A percentile compares a stretch with the other conserved stretches of the same genome.
Conservation (phyloP, 2,888 invertebrate species). For the Chymomyza caudatula region DNA sequence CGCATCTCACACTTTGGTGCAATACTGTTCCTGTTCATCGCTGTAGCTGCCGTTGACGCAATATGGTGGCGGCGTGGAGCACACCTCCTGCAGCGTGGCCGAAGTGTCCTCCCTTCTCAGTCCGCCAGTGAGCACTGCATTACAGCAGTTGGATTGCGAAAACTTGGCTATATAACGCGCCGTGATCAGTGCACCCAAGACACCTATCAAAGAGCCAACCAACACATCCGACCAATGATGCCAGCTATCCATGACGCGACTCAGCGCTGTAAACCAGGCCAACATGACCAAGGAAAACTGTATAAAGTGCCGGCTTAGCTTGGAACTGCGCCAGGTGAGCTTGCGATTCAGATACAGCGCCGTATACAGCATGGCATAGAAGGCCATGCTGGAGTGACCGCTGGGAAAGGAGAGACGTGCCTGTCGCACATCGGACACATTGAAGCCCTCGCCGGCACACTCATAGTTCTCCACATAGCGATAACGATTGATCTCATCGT, state of each 20-base stretch:
- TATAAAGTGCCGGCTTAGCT: slow-evolving; percentile 87
- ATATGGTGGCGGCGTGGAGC: slow-evolving; percentile 67
- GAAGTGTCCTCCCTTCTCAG: slow-evolving; percentile 60
- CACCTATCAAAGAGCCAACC: slow-evolving; percentile 58
- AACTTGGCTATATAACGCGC: slow-evolving; percentile 56
- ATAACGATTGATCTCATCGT: slow-evolving; percentile 80
- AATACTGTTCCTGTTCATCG: slow-evolving; percentile 59
- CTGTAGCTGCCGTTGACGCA: slow-evolving; percentile 45
- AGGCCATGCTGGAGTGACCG: slow-evolving; percentile 92
- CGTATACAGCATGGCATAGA: slow-evolving; percentile 89
- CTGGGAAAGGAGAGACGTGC: slow-evolving; percentile 92
- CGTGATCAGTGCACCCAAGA: slow-evolving; percentile 60
- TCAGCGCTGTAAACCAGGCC: slow-evolving; percentile 73
- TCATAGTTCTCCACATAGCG: slow-evolving; percentile 86
- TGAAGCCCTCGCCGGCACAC: slow-evolving; percentile 80
- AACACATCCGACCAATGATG: slow-evolving; percentile 75
- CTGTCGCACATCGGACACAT: slow-evolving; percentile 82
- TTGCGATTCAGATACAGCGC: slow-evolving; percentile 91
- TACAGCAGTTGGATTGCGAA: slow-evolving; percentile 27
- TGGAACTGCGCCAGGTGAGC: slow-evolving; percentile 88
- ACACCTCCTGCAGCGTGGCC: slow-evolving; percentile 65
- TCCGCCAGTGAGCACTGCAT: slow-evolving; percentile 7
- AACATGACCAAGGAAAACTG: slow-evolving; percentile 80
- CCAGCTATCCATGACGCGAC: slow-evolving; percentile 73
- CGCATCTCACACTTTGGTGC: slow-evolving; percentile 70